phyloP scores from a whole-genome alignment of 2,797 vertebrate genomes.

The Labeo calbasu region DNA sequence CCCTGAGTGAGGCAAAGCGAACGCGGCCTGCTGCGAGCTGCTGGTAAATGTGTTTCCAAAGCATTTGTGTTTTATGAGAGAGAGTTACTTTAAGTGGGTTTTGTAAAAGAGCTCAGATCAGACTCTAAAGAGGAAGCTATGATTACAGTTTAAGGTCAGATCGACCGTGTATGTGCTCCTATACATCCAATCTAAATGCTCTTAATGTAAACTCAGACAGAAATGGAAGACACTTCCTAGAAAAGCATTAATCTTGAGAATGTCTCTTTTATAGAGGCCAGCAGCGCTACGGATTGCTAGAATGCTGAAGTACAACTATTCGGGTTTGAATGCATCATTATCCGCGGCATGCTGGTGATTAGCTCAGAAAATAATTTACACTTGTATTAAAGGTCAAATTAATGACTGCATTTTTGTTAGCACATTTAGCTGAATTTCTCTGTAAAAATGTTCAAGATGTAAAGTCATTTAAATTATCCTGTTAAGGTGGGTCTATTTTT shows the following conservation, averaged over 20 bases:
- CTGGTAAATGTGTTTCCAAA: constrained; percentile 5
- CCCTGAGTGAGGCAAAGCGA: constrained; percentile 41
- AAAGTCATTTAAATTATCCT: neutral
- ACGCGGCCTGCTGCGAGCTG: neutral
- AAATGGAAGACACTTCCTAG: constrained; percentile 13
- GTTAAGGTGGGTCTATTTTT: neutral
- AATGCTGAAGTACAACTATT: neutral
- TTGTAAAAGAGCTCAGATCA: neutral
- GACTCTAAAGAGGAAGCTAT: constrained; percentile 10
- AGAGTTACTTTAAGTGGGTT: constrained; percentile 8
- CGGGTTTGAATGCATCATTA: neutral
- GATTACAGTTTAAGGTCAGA: constrained; percentile 29
- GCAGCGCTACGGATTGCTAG: neutral
- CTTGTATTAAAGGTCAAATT: neutral
- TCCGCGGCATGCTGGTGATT: constrained; percentile 3
- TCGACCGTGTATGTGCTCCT: neutral
- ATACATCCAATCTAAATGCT: constrained; percentile 13
- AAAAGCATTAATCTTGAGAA: constrained; percentile 22
- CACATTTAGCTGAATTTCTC: neutral
- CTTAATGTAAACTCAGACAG: neutral
- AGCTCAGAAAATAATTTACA: neutral
- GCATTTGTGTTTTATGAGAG: constrained; percentile 18
- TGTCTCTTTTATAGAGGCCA: constrained; percentile 9
- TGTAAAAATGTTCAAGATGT: neutral
- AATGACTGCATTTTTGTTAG: neutral